Percentiles rank a stretch among this genome's conserved stretches.
Evolutionary conservation across 1,140 invertebrate species (phyloP).

Genomic region (Drosophila subobscura): DNA sequence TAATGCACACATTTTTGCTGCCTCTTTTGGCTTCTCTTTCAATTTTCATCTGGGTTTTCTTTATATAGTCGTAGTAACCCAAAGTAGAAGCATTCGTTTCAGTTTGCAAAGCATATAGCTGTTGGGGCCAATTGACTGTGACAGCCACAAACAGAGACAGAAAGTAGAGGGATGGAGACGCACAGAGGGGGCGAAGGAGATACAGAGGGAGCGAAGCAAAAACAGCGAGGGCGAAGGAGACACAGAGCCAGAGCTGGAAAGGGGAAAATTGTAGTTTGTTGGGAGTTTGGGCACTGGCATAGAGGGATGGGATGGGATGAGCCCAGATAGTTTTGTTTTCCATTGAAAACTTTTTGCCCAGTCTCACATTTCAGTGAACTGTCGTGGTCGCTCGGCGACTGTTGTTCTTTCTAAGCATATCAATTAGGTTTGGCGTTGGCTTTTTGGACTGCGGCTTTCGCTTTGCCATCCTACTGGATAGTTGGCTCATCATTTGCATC

Average conservation of each 20-base stretch:
- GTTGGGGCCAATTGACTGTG: conserved; percentile 56
- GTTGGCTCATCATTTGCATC: conserved; percentile 65
- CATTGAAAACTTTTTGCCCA: conserved; percentile 29
- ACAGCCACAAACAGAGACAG: conserved; percentile 17
- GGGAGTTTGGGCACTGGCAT: too few species aligned
- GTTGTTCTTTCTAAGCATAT: conserved; percentile 70
- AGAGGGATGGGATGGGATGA: too few species aligned
- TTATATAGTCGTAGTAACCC: conserved; percentile 23
- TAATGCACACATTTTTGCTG: conserved; percentile 1
- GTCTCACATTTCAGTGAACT: conserved; percentile 52
- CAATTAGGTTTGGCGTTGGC: conserved; percentile 59
- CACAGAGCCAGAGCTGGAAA: not conserved
- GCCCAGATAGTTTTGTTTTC: not conserved
- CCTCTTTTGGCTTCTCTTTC: conserved; percentile 1
- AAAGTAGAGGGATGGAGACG: not conserved
- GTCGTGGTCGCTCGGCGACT: conserved; percentile 42
- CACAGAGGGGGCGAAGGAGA: conserved; percentile 7
- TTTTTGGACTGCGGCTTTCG: conserved; percentile 37
- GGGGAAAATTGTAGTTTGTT: too few species aligned
- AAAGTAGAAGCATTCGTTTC: conserved; percentile 44
- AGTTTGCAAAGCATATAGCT: conserved; percentile 52
- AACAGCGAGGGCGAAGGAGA: not conserved
- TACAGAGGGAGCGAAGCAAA: not conserved
- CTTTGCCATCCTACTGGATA: not conserved
- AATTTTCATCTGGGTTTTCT: conserved; percentile 33